Evolutionary conservation across 2,888 invertebrate species (phyloP).

Genomic region (Tetrapedia diversipes): DNA sequence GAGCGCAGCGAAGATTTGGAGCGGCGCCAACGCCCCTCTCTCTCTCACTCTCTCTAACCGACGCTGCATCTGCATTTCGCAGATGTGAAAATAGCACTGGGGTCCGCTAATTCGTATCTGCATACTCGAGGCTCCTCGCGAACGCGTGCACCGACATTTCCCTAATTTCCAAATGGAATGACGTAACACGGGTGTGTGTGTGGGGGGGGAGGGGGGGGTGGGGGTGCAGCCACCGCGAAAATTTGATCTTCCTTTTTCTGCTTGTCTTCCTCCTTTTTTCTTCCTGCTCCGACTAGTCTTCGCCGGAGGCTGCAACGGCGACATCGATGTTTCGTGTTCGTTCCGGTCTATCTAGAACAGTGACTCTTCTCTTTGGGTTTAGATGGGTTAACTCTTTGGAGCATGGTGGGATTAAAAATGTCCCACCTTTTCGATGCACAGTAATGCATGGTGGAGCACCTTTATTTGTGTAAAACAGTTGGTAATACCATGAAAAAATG

Average conservation of each 20-base stretch:
- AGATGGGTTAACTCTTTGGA: too few species aligned
- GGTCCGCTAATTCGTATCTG: slow-evolving; percentile 65
- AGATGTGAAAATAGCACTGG: slow-evolving; percentile 77
- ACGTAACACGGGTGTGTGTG: slow-evolving; percentile 49
- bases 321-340: too few species aligned
- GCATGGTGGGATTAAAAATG: too few species aligned
- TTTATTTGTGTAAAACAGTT: too few species aligned
- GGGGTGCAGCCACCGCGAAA: slow-evolving; percentile 26
- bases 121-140: slow-evolving; percentile 53
- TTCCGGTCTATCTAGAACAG: too few species aligned
- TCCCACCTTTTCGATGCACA: too few species aligned
- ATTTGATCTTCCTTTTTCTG: slow-evolving; percentile 13
- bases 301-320: too few species aligned
- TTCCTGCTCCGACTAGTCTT: not conserved
- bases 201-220: too few species aligned
- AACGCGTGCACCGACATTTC: slow-evolving; percentile 34
- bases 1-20: slow-evolving; percentile 66
- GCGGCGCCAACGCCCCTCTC: slow-evolving; percentile 76
- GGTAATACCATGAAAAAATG: too few species aligned
- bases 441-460: too few species aligned
- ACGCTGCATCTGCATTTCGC: slow-evolving; percentile 79
- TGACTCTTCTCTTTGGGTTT: too few species aligned
- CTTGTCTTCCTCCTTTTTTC: not conserved
- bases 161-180: slow-evolving; percentile 56
- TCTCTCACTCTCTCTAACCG: too few species aligned